Base-by-base conservation (phyloP, 2,888 invertebrate species). In the Apodemia duryi region DNA sequence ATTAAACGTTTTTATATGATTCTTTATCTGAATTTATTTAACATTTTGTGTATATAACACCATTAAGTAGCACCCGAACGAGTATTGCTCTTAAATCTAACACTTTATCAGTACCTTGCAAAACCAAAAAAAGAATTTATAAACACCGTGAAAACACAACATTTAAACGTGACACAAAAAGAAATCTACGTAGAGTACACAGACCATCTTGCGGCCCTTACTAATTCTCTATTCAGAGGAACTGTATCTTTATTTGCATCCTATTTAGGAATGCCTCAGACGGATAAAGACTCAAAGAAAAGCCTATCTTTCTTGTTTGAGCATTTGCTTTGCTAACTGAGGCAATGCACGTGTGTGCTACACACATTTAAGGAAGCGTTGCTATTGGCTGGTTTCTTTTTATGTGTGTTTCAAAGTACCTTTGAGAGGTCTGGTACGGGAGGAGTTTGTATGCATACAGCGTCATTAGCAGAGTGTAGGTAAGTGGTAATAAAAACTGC, bases 241-340 rank as follows among this genome's bases (percentile, higher is more conserved):
- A 76, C 81, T 76, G 76, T 91, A 91, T 91, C 90, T 86, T 75
- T 89, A 85, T 90, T 91, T 91, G 85, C 89, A 90, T 90, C 89
- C 84, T 88, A 87, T 91, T 91, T 88, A 90, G 77, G 81, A 77
- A 82, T 83, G 81, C 83, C 85, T 82, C 79, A 84, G 84, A 84
- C 85, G 83, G 82, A 81, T 85, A 85, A 84, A 80, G 84, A 88
- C 82, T 88, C 88, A 88, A 89, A 88, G 88, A 86, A 85, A 86
- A 80, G 85, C 84, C 88, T 88, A 90, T 90, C 87, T 89, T 79
- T 75, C 76, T 77, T 83, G 85, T 87, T 88, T 88, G 82, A 86
- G 84, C 86, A 80, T 88, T 88, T 89, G 84, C 86, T 80, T 75
- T 81, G 83, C 82, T 81, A 80, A 83, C 83, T 82, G 74, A 72